Conservation (phyloP, 2,888 invertebrate genomes). For the Machimus rusticus region DNA sequence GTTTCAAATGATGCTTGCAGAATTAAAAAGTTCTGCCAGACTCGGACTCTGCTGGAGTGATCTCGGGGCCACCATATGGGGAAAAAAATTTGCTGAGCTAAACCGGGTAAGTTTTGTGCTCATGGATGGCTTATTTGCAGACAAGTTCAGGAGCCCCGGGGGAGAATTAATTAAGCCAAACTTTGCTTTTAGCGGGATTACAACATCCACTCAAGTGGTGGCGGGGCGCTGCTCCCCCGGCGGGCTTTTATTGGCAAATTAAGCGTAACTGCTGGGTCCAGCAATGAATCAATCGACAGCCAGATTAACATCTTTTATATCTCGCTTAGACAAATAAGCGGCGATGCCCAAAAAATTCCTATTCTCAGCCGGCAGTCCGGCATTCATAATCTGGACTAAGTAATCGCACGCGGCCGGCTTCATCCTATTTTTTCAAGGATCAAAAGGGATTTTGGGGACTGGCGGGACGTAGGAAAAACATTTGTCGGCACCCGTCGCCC, state of each 20-base stretch:
- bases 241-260: neutral
- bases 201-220: neutral
- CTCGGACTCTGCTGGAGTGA: neutral
- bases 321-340: neutral
- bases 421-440: neutral
- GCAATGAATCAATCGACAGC: neutral
- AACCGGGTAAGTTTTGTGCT: neutral
- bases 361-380: neutral
- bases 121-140: neutral
- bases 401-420: neutral
- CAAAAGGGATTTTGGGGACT: neutral
- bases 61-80: neutral
- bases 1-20: conserved; percentile 2
- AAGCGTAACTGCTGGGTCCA: neutral
- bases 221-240: neutral
- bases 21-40: neutral
- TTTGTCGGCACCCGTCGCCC: neutral
- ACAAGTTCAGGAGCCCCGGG: neutral
- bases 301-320: neutral
- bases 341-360: neutral
- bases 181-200: neutral
- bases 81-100: neutral
- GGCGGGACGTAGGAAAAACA: neutral
- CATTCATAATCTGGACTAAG: neutral
- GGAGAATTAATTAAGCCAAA: neutral